Base-by-base conservation (phyloP, 2,888 invertebrate species). In the Drosophila kanekoi region DNA sequence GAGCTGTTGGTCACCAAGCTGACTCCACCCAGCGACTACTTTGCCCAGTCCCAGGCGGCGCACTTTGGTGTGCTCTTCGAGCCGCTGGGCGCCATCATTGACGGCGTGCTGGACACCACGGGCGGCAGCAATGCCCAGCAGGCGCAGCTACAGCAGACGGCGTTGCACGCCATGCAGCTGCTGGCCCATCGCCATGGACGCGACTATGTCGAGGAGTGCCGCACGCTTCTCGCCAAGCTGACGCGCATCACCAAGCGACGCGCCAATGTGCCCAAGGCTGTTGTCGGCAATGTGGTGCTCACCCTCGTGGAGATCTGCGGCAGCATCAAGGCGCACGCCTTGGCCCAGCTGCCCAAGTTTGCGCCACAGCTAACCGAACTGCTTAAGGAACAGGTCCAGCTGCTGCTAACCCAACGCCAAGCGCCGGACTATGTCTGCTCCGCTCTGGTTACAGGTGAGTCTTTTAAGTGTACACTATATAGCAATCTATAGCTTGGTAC, bases 1-100 rank as follows among this genome's bases (percentile, higher is more conserved):
- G 98, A 98, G 86, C 92, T 99, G 40, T 92, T 99, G 1, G 97
- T 97, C 83, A 94, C 94, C 9, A 97, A 98, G 92, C 93, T 98
- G 8, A 95, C 96, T 74, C 93, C 94, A 67, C 94, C 95, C 67
- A 93, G 94, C 4, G 94, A 94, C 69, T 95, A 95, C 80, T 94
- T 95, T 52, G 91, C 92, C 0, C 93, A 94, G 54, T 94, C 94
- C 4, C 92, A 93, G 37, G 92, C 93, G 11, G 89, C 92, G 0
- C 89, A 94, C 49, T 89, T 96, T 10, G 93, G 94, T 23, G 93
- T 94, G 0, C 88, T 97, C 40, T 92, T 96, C 0, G 93, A 94
- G 0, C 94, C 95, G 0, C 91, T 97, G 13, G 89, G 95, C 11
- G 92, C 93, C 38, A 94, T 96, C 14, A 93, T 96, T 0, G 93